A percentile compares a stretch with the other conserved stretches of the same genome.
Conservation (phyloP, 2,888 invertebrate species). For the Amblyteles armatorius region DNA sequence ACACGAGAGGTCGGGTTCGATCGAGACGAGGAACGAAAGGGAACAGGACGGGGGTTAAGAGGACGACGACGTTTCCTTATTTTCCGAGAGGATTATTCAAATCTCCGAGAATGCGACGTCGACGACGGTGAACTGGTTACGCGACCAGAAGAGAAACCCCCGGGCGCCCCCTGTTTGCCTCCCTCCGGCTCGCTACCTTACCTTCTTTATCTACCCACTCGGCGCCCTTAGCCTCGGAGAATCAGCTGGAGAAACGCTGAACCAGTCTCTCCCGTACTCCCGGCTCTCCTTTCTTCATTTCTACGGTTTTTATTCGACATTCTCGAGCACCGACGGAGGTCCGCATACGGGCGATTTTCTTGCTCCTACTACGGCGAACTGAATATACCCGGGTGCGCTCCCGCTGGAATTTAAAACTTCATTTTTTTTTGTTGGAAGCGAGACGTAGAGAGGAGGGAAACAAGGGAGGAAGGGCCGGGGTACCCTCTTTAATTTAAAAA, state of each 20-base stretch:
- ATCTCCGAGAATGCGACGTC: slow-evolving; percentile 62
- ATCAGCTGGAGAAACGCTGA: slow-evolving; percentile 49
- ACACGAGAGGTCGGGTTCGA: neutral
- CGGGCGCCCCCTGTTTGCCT: slow-evolving; percentile 56
- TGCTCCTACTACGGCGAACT: slow-evolving; percentile 11
- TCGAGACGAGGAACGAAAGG: slow-evolving; percentile 17
- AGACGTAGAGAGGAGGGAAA: slow-evolving; percentile 7
- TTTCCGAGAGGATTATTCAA: slow-evolving; percentile 68
- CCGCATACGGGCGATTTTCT: slow-evolving; percentile 45
- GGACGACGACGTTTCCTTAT: slow-evolving; percentile 49
- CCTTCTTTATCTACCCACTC: slow-evolving; percentile 32
- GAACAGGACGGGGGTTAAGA: slow-evolving; percentile 6
- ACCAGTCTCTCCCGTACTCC: slow-evolving; percentile 39
- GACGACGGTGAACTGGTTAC: slow-evolving; percentile 61
- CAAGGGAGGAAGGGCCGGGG: slow-evolving; percentile 11
- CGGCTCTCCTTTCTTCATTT: slow-evolving; percentile 42
- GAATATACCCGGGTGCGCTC: slow-evolving; percentile 16
- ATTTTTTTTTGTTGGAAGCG: slow-evolving; percentile 46
- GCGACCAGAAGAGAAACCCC: slow-evolving; percentile 67
- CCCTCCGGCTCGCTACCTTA: slow-evolving; percentile 13
- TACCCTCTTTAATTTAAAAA: slow-evolving; percentile 76
- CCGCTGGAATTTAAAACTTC: slow-evolving; percentile 65
- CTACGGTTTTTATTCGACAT: slow-evolving; percentile 45
- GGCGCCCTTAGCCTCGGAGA: slow-evolving; percentile 31
- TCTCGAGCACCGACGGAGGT: slow-evolving; percentile 3